phyloP scores from a whole-genome alignment of 2,113 vertebrate genomes.

The Sigmodon hispidus region DNA sequence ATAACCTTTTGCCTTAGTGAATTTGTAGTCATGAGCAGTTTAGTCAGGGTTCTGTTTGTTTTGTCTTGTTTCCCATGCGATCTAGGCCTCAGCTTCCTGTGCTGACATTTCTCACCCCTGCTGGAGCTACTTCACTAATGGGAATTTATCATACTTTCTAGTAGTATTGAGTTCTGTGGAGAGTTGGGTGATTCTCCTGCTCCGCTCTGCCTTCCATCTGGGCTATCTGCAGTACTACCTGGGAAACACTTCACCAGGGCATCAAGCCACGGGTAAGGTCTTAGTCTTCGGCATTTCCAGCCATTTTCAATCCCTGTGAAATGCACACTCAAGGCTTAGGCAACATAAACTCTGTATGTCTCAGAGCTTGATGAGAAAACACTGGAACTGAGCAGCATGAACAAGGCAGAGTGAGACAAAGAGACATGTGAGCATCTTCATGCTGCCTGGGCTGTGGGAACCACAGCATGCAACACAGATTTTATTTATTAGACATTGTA shows the following conservation, averaged over 20 bases:
- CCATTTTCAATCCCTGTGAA: not conserved
- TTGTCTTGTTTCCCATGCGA: not conserved
- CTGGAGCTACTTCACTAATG: not conserved
- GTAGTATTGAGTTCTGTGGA: not conserved
- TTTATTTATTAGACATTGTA: not conserved
- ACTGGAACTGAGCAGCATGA: rapidly evolving
- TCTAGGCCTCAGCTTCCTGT: not conserved
- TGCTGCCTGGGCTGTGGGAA: not conserved
- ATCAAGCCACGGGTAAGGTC: not conserved
- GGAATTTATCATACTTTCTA: not conserved
- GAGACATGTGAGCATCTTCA: not conserved
- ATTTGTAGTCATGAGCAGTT: not conserved
- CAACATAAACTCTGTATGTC: not conserved
- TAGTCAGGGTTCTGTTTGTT: not conserved
- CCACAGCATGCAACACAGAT: not conserved
- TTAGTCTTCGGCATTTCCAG: not conserved
- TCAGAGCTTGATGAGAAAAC: not conserved
- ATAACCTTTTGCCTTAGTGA: not conserved
- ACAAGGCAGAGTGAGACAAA: not conserved
- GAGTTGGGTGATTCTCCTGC: not conserved
- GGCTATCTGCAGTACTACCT: not conserved
- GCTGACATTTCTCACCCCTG: not conserved
- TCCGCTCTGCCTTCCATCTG: not conserved
- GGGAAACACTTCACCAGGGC: not conserved
- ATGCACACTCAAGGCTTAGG: not conserved